These are phyloP conservation scores for Sciurus carolinensis DNA, from an alignment of 2,797 vertebrate species.

Conservation along the genomic window DNA sequence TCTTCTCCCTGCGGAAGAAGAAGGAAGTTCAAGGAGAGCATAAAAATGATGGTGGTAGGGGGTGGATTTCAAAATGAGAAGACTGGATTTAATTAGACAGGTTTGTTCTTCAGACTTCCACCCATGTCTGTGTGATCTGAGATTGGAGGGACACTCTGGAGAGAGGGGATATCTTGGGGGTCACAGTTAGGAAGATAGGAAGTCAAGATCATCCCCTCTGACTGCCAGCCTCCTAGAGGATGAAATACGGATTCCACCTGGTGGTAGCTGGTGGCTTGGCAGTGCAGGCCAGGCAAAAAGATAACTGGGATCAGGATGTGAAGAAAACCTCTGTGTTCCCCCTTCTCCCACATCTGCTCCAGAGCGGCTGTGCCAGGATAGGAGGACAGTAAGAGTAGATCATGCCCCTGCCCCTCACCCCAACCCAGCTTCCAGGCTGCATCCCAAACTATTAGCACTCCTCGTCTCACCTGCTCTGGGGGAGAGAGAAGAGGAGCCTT, in stretches of 20 bases:
- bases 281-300: background rate
- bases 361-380: accelerated
- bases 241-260: too few species aligned
- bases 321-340: background rate
- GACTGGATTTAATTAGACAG: background rate
- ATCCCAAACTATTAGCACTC: background rate
- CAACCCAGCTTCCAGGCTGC: background rate
- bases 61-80: background rate
- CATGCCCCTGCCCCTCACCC: background rate
- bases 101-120: background rate
- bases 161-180: background rate
- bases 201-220: background rate
- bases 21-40: background rate
- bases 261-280: background rate
- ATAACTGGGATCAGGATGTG: background rate
- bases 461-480: background rate
- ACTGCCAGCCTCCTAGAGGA: background rate
- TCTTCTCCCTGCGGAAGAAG: background rate
- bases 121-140: background rate
- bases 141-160: background rate
- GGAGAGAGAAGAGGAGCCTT: background rate
- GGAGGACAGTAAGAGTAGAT: too few species aligned
- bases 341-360: too few species aligned
- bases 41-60: too few species aligned
- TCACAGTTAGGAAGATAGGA: background rate